Evolutionary conservation across 1,140 invertebrate species (phyloP).

Genomic region (Aricia agestis): DNA sequence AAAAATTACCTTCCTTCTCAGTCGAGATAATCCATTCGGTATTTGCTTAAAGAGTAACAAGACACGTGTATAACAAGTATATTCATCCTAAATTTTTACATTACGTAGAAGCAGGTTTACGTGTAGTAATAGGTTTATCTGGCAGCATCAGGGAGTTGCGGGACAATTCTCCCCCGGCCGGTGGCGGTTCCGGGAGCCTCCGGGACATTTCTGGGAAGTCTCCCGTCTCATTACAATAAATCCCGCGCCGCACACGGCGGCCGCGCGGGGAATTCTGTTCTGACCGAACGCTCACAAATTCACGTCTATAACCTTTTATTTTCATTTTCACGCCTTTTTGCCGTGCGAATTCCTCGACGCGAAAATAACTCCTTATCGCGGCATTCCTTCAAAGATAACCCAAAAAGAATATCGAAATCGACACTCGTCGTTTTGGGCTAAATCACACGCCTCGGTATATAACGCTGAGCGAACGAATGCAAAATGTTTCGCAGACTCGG

Average conservation of each 20-base stretch:
- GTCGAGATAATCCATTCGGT: too few relatives aligned
- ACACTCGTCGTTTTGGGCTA: conserved; percentile 60
- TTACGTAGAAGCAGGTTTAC: too few relatives aligned
- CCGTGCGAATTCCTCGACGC: conserved; percentile 67
- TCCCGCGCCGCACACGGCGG: conserved; percentile 67
- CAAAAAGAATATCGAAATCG: conserved; percentile 62
- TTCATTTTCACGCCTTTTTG: conserved; percentile 75
- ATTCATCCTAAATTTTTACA: too few relatives aligned
- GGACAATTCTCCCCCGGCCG: conserved; percentile 8
- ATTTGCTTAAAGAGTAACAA: too few relatives aligned
- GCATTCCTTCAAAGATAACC: conserved; percentile 68
- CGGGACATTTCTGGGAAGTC: conserved; percentile 63
- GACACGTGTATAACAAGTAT: too few relatives aligned
- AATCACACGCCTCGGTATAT: conserved; percentile 64
- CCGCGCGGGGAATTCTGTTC: conserved; percentile 71
- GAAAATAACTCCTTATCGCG: conserved; percentile 74
- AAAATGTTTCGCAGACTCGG: conserved; percentile 44
- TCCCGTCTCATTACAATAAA: conserved; percentile 69
- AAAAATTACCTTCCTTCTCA: background rate
- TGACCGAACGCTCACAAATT: conserved; percentile 74
- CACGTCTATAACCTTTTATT: conserved; percentile 72
- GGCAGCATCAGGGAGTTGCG: conserved; percentile 14
- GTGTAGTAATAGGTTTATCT: background rate
- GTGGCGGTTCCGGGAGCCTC: conserved; percentile 57
- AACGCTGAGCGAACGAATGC: conserved; percentile 37